These are phyloP conservation scores for Pogonognathellus flavescens DNA, from an alignment of 1,140 invertebrate genomes.

Conservation along the genomic window DNA sequence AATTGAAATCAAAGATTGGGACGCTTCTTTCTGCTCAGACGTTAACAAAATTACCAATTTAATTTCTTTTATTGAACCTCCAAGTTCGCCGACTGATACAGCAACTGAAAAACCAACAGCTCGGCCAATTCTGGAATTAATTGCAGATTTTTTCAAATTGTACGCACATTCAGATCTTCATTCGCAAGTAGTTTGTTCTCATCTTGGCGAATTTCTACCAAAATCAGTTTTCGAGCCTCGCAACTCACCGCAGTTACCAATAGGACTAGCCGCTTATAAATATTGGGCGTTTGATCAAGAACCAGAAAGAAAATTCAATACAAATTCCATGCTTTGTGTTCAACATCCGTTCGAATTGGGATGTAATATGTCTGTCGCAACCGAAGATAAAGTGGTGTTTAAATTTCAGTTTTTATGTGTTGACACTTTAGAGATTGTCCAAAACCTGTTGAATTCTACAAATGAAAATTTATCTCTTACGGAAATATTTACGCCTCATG, in stretches of 20 bases:
- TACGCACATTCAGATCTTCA: no score
- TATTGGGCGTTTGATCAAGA: no score
- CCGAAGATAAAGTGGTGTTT: background rate
- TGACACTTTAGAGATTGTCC: background rate
- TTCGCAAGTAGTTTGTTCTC: no score
- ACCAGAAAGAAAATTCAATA: no score
- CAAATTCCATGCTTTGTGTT: background rate
- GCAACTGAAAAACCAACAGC: background rate
- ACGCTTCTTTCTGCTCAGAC: background rate
- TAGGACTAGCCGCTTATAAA: background rate
- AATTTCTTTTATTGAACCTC: background rate
- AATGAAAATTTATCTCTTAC: no score
- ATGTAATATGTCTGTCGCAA: background rate
- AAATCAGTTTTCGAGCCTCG: no score
- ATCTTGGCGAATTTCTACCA: no score
- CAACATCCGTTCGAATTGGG: slow-evolving; percentile 11
- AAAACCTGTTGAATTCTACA: no score
- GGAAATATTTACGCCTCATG: no score
- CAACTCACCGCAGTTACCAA: no score
- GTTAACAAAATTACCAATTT: background rate
- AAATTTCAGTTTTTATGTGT: background rate
- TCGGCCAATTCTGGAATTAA: background rate
- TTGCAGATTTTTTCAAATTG: no score
- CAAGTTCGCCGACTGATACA: background rate
- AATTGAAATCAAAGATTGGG: background rate